Evolutionary conservation across 2,113 vertebrate species (phyloP).

Genomic region (Elgaria multicarinata): DNA sequence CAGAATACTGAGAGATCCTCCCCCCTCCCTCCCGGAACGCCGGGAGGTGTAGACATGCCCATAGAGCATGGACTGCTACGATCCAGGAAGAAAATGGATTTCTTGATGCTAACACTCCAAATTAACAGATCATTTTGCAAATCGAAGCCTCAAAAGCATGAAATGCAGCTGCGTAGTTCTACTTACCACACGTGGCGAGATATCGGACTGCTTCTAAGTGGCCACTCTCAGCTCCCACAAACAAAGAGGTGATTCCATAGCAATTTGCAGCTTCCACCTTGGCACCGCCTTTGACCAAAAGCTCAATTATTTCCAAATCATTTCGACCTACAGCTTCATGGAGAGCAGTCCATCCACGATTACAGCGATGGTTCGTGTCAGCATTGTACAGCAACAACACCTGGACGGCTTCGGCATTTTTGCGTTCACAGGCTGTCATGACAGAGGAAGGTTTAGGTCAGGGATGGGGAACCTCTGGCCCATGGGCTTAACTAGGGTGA

Average conservation of each 20-base stretch:
- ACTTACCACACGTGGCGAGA: conserved; percentile 84
- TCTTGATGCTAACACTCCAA: background rate
- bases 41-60: too few species aligned
- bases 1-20: too few species aligned
- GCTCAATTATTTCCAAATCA: conserved; percentile 89
- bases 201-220: conserved; percentile 83
- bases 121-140: conserved; percentile 6
- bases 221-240: conserved; percentile 91
- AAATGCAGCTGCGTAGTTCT: background rate
- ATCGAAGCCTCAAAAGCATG: background rate
- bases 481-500: too few species aligned
- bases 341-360: conserved; percentile 88
- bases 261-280: conserved; percentile 84
- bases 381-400: conserved; percentile 81
- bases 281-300: conserved; percentile 87
- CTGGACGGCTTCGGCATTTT: conserved; percentile 79
- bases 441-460: conserved; percentile 4
- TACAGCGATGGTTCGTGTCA: conserved; percentile 82
- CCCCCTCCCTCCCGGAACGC: too few species aligned
- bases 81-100: too few species aligned
- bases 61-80: too few species aligned
- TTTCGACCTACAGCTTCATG: conserved; percentile 87
- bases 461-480: too few species aligned
- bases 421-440: conserved; percentile 87
- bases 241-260: conserved; percentile 90